Conservation (phyloP, 2,888 invertebrate species). For the Drosophila maculinotata region DNA sequence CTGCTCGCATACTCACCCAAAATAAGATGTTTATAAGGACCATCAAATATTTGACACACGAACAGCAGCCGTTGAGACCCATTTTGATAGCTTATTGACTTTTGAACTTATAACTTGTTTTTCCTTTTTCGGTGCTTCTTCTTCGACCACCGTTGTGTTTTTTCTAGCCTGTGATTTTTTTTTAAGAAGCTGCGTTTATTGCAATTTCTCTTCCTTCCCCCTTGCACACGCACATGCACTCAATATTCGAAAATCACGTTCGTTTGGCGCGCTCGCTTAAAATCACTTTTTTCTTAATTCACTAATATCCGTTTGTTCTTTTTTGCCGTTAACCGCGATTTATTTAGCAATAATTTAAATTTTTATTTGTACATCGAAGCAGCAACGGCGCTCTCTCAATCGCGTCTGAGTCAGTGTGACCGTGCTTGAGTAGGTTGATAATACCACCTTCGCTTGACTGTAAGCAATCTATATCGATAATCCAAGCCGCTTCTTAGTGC, state of each 20-base stretch:
- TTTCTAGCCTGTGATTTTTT: conserved; percentile 56
- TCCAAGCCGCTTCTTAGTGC: no score
- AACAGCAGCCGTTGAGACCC: conserved; percentile 84
- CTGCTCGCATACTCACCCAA: conserved; percentile 80
- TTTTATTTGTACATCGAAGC: conserved; percentile 58
- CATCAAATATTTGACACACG: conserved; percentile 84
- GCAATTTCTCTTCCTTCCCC: conserved; percentile 35
- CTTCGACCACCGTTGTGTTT: conserved; percentile 41
- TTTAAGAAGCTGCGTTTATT: conserved; percentile 46
- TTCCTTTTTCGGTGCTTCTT: conserved; percentile 33
- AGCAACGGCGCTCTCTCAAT: conserved; percentile 55
- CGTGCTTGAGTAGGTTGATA: conserved; percentile 2
- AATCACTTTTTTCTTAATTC: conserved; percentile 34
- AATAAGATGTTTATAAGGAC: conserved; percentile 84
- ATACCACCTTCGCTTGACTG: conserved; percentile 1
- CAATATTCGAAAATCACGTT: conserved; percentile 6
- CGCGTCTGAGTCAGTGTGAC: conserved; percentile 47
- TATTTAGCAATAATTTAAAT: conserved; percentile 61
- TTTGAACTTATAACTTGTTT: conserved; percentile 31
- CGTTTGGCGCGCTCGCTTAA: neutral
- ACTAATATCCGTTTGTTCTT: conserved; percentile 22
- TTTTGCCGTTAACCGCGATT: conserved; percentile 60
- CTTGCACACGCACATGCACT: no score
- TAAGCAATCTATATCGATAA: conserved; percentile 1
- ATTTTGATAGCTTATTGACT: conserved; percentile 65